Evolutionary conservation across 2,888 invertebrate genomes (phyloP), one percentile per base, ranked within the genome.

Genomic region (Amphipyra berbera): DNA sequence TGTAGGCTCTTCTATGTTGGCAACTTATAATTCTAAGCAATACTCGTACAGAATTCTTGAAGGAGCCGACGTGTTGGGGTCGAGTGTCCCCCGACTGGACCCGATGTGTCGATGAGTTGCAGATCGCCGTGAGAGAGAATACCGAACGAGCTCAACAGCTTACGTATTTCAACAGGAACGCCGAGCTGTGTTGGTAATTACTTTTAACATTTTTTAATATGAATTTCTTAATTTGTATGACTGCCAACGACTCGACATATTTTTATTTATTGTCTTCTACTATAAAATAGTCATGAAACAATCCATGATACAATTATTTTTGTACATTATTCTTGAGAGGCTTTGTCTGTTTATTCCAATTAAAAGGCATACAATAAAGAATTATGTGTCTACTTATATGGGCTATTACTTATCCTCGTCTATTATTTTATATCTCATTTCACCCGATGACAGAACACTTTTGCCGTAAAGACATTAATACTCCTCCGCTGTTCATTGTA

Each of bases 1-100:
- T 6, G 30, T 6, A 30, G 30, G 30, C 6, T 30, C 30, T 44
- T 42, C 2, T 15, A 10, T 44, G 15, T n/a, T 46, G 45, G n/a
- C 7, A 33, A 46, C 9, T 13, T 4, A 9, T 47, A 13, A 47
- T 49, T 8, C 4, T 30, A 30, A 30, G 0, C 14, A 1, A 12
- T 44, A 9, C 15, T 58, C 68, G 49, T 60, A 3, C 80, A 94
- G 94, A 94, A 13, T 95, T 90, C 67, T 81, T 95, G 67, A 91
- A 87, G 67, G 94, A 94, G 81, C 88, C 88, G 1, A 83, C 82
- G 3, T 95, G 94, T 67, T 93, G 92, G 93, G 83, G 83, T 6
- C 82, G 90, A 0, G 90, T 94, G 27, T 93, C 93, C 0, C 86
- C 92, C 0, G 90, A 89, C 65, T 94, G 94, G 94, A 83, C 90